Evolutionary conservation across 2,797 vertebrate genomes (phyloP).

Genomic region (Anguilla pacifica): DNA sequence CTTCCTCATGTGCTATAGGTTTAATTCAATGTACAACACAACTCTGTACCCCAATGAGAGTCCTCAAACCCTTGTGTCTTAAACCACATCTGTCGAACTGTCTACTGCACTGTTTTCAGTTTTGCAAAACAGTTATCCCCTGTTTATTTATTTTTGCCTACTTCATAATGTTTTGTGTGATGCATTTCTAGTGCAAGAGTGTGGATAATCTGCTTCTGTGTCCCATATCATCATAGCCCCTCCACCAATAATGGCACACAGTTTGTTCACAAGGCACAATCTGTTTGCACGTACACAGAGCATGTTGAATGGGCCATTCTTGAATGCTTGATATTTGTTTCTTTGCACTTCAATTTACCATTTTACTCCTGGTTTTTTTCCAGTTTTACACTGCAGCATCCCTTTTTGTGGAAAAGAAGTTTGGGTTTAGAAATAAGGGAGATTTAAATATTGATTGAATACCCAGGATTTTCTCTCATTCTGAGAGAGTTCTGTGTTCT

Average conservation of each 20-base stretch:
- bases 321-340: constrained; percentile 14
- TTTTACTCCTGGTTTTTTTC: constrained; percentile 31
- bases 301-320: constrained; percentile 26
- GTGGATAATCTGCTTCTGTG: background rate
- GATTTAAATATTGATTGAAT: background rate
- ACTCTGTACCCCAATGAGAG: background rate
- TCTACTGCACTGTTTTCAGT: constrained; percentile 21
- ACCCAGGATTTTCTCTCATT: constrained; percentile 1
- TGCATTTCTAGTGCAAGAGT: background rate
- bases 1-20: background rate
- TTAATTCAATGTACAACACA: background rate
- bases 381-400: background rate
- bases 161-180: constrained; percentile 13
- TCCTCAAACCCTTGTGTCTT: constrained; percentile 22
- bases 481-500: background rate
- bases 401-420: background rate
- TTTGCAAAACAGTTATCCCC: constrained; percentile 21
- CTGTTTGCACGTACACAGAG: background rate
- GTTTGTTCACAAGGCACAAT: background rate
- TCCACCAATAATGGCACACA: background rate
- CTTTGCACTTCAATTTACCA: constrained; percentile 11
- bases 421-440: background rate
- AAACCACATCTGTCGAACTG: constrained; percentile 2
- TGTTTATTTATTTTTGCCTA: constrained; percentile 13
- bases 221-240: background rate